These are phyloP conservation scores for Aphidoletes aphidimyza DNA, from an alignment of 2,888 invertebrate species.

Conservation along the genomic window DNA sequence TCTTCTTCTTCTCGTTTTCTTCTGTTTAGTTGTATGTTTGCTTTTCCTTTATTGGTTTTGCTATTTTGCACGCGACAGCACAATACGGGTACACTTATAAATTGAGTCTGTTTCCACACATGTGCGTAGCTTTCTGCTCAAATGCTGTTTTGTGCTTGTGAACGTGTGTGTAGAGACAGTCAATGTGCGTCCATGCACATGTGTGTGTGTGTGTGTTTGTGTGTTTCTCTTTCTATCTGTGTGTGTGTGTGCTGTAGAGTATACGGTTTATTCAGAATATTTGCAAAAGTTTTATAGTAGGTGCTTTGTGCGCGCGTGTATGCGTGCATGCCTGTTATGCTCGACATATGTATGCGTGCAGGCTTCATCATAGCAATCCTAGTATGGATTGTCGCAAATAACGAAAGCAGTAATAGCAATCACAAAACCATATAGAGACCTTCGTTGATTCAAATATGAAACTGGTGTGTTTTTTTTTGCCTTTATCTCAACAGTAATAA, in stretches of 20 bases:
- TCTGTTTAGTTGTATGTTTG: too few species aligned
- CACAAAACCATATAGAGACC: background rate
- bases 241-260: background rate
- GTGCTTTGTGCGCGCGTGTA: too few species aligned
- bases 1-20: background rate
- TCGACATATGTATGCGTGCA: background rate
- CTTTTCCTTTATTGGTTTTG: constrained; percentile 25
- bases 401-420: constrained; percentile 33
- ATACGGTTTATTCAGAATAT: too few species aligned
- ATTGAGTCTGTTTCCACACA: constrained; percentile 41
- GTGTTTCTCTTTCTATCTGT: background rate
- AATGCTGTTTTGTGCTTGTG: too few species aligned
- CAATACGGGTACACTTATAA: constrained; percentile 46
- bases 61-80: constrained; percentile 39
- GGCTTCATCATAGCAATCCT: too few species aligned
- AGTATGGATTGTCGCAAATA: constrained; percentile 39
- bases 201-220: too few species aligned
- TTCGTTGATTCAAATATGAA: background rate
- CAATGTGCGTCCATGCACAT: too few species aligned
- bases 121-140: constrained; percentile 1
- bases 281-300: too few species aligned
- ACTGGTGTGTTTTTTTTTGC: background rate
- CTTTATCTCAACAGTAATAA: background rate
- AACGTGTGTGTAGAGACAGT: too few species aligned
- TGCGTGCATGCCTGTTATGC: too few species aligned